Conservation (phyloP, 2,888 invertebrate genomes). For the Shargacucullia verbasci region DNA sequence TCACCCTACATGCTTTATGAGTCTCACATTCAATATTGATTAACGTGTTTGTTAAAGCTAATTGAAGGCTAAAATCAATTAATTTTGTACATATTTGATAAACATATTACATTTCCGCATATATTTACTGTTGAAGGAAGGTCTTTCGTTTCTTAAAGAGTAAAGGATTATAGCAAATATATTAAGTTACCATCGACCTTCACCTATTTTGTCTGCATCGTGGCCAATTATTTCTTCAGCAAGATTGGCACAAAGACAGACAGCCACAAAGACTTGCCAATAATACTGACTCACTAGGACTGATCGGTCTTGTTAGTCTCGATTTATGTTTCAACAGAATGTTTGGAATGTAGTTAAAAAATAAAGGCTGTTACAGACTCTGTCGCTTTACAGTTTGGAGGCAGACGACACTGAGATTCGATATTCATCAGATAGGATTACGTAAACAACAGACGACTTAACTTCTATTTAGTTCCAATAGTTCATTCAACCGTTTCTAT, state of each 20-base stretch:
- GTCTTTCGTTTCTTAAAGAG: neutral
- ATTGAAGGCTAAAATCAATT: slow-evolving; percentile 42
- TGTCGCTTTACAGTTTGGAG: no score
- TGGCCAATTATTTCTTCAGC: no score
- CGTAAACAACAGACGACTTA: slow-evolving; percentile 27
- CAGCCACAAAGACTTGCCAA: no score
- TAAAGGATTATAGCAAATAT: neutral
- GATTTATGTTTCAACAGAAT: no score
- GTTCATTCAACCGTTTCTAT: slow-evolving; percentile 22
- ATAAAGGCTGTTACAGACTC: no score
- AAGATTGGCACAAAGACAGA: no score
- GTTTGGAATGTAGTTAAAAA: no score
- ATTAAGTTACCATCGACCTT: neutral
- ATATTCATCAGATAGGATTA: slow-evolving; percentile 26
- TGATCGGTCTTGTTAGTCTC: no score
- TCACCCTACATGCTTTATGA: slow-evolving; percentile 11
- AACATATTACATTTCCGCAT: slow-evolving; percentile 14
- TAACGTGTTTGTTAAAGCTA: slow-evolving; percentile 33
- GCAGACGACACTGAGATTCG: no score
- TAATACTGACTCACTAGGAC: no score
- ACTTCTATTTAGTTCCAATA: slow-evolving; percentile 7
- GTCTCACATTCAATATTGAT: slow-evolving; percentile 40
- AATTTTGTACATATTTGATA: slow-evolving; percentile 26
- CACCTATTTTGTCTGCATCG: no score
- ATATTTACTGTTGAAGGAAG: neutral